phyloP scores from a whole-genome alignment of 2,797 vertebrate species.

The Bradypodion pumilum region DNA sequence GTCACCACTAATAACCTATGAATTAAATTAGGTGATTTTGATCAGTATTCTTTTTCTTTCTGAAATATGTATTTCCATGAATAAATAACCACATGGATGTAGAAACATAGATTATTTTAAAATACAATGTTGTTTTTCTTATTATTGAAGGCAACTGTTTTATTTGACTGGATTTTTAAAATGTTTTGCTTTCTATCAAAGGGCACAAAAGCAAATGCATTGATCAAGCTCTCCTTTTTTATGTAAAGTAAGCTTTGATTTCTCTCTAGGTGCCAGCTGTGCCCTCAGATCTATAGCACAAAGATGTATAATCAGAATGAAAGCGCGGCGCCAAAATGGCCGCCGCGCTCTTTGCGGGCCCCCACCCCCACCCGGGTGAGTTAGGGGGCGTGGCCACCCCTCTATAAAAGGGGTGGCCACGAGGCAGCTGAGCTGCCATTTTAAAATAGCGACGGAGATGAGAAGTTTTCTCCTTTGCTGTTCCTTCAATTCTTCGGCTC shows the following conservation, averaged over 20 bases:
- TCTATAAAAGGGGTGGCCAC: too few species aligned
- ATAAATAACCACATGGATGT: not conserved
- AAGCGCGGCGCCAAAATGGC: too few species aligned
- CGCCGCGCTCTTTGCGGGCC: too few species aligned
- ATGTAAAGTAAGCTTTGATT: constrained; percentile 35
- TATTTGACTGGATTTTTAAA: constrained; percentile 21
- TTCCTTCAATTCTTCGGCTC: too few species aligned
- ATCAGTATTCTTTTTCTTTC: not conserved
- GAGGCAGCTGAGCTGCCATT: too few species aligned
- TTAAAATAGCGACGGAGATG: too few species aligned
- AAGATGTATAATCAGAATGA: constrained; percentile 30
- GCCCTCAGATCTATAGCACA: constrained; percentile 11
- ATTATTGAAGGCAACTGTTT: constrained; percentile 35
- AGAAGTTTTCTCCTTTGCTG: too few species aligned
- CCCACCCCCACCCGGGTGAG: too few species aligned
- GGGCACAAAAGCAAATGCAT: constrained; percentile 37
- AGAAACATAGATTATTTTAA: not conserved
- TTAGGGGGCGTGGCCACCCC: too few species aligned
- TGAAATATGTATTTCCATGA: not conserved
- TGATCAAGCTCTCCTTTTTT: constrained; percentile 29
- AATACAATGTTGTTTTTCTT: not conserved
- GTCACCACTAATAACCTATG: too few species aligned
- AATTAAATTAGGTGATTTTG: not conserved
- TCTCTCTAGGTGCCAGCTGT: constrained; percentile 12
- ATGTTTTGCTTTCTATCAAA: constrained; percentile 17